phyloP scores from a whole-genome alignment of 2,113 vertebrate species.

The Loxodonta africana region DNA sequence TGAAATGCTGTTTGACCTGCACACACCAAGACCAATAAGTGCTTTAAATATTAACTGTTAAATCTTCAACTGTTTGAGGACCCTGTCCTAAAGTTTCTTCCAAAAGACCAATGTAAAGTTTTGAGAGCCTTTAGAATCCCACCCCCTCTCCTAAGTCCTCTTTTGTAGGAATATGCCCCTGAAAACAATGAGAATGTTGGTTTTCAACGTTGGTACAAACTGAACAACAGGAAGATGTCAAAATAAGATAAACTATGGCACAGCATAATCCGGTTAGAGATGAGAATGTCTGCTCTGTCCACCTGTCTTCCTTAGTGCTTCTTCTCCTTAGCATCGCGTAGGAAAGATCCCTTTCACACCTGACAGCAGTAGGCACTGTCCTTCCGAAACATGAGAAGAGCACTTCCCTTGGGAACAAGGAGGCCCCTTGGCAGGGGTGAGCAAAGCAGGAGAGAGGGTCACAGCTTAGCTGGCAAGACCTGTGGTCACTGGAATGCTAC shows the following conservation, averaged over 20 bases:
- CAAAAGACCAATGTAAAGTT: conserved; percentile 47
- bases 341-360: conserved; percentile 69
- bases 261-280: conserved; percentile 31
- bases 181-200: conserved; percentile 14
- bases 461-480: not conserved
- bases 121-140: not conserved
- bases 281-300: conserved; percentile 14
- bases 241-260: not conserved
- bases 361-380: conserved; percentile 59
- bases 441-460: not conserved
- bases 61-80: not conserved
- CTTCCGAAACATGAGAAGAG: conserved; percentile 62
- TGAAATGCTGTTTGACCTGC: not conserved
- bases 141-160: not conserved
- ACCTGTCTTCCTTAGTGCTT: not conserved
- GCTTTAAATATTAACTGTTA: not conserved
- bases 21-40: not conserved
- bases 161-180: not conserved
- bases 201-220: not conserved
- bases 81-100: not conserved
- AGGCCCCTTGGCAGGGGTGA: conserved; percentile 23
- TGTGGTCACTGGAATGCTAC: not conserved
- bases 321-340: not conserved
- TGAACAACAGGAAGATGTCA: not conserved
- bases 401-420: conserved; percentile 6